Evolutionary conservation across 2,113 vertebrate genomes (phyloP).

Genomic region (Lamprotornis superbus): DNA sequence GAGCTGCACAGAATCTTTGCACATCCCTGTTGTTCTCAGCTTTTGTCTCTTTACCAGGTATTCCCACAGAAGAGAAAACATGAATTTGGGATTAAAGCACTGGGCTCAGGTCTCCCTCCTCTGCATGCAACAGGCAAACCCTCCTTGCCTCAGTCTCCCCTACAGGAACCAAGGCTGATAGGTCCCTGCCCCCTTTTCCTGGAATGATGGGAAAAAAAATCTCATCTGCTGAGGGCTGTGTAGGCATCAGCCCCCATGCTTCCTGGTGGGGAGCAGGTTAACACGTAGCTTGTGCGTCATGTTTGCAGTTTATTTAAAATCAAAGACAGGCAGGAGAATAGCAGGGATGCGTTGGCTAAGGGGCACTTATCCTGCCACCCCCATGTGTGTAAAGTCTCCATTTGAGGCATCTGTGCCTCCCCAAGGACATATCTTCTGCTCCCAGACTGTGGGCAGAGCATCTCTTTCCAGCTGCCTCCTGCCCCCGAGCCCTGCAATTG

Average conservation of each 20-base stretch:
- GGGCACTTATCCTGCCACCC: not conserved
- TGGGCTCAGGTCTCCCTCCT: not conserved
- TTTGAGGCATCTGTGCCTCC: slow-evolving; percentile 17
- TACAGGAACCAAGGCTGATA: not conserved
- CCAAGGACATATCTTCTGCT: slow-evolving; percentile 7
- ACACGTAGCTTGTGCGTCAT: not conserved
- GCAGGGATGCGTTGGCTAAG: slow-evolving; percentile 9
- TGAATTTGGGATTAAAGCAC: not conserved
- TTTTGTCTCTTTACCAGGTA: not conserved
- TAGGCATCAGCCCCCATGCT: not conserved
- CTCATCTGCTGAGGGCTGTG: not conserved
- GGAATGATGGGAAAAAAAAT: not conserved
- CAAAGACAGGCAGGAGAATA: not conserved
- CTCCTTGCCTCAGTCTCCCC: not conserved
- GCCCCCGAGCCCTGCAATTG: slow-evolving; percentile 9
- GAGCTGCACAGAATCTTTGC: not conserved
- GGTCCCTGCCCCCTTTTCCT: not conserved
- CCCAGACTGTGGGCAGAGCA: not conserved
- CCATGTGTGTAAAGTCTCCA: not conserved
- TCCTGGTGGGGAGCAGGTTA: not conserved
- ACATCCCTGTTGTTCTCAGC: not conserved
- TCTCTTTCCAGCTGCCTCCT: slow-evolving; percentile 36
- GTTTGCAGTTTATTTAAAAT: slow-evolving; percentile 31
- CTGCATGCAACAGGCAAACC: not conserved
- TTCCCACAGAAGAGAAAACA: not conserved